A percentile compares a stretch with the other conserved stretches of the same genome.
Evolutionary conservation across 2,113 vertebrate species (phyloP).

Genomic region (Cavia porcellus): DNA sequence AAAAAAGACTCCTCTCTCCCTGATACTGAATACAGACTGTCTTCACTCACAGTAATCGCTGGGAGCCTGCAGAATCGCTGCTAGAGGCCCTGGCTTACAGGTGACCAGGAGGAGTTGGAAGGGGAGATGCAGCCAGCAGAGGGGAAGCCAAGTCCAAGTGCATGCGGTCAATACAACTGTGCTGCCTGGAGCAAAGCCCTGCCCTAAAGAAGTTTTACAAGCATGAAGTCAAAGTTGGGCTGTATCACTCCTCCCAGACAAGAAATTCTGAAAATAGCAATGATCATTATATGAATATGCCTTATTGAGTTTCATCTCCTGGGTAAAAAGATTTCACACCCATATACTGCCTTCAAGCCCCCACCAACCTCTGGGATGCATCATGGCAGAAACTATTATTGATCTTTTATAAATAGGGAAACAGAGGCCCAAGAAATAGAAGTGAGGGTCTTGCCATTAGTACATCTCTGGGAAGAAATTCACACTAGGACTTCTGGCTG

Average conservation of each 20-base stretch:
- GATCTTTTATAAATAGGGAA: background rate
- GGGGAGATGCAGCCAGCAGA: rapidly evolving
- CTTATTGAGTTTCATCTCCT: background rate
- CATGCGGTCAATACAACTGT: background rate
- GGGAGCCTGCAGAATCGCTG: background rate
- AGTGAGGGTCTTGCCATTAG: background rate
- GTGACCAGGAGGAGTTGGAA: background rate
- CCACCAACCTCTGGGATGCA: too few species aligned
- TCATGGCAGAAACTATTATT: background rate
- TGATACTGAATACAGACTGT: background rate
- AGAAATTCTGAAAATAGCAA: background rate
- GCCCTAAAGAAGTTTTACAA: background rate
- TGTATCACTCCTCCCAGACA: background rate
- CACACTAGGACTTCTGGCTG: background rate
- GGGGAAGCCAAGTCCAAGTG: background rate
- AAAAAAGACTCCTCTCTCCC: background rate
- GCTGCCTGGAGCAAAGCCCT: background rate
- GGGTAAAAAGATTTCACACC: background rate
- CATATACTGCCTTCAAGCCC: background rate
- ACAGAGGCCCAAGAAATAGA: background rate
- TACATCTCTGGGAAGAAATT: background rate
- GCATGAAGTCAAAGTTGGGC: background rate
- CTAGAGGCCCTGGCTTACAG: background rate
- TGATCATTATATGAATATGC: background rate
- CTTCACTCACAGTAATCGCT: background rate